Evolutionary conservation across 1,140 invertebrate genomes (phyloP).

Genomic region (Cotesia vestalis): DNA sequence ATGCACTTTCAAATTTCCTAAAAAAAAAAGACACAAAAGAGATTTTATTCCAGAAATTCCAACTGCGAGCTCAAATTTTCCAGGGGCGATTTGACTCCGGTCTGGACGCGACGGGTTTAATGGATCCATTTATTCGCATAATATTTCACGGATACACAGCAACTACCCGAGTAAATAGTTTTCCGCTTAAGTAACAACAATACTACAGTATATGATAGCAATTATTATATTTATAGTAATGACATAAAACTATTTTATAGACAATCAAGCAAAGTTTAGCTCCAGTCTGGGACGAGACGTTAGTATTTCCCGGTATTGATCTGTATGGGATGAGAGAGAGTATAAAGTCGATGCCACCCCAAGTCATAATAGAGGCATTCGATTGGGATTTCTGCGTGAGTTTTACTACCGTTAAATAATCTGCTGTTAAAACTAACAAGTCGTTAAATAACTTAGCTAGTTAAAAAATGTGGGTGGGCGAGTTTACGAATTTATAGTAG

Average conservation of each 20-base stretch:
- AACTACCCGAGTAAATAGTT: conserved; percentile 52
- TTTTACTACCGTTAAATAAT: conserved; percentile 36
- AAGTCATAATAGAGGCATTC: conserved; percentile 60
- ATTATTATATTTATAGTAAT: conserved; percentile 18
- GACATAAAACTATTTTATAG: conserved; percentile 43
- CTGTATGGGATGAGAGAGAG: conserved; percentile 64
- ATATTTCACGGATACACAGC: conserved; percentile 59
- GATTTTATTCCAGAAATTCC: conserved; percentile 55
- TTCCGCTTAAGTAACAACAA: not conserved
- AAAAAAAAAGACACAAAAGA: not conserved
- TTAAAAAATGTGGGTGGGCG: no score
- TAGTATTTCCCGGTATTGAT: conserved; percentile 63
- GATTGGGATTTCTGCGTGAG: conserved; percentile 58
- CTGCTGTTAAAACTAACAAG: conserved; percentile 14
- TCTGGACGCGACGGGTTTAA: conserved; percentile 64
- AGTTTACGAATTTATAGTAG: no score
- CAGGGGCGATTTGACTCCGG: conserved; percentile 70
- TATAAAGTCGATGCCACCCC: conserved; percentile 64
- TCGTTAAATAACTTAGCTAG: not conserved
- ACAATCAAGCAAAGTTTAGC: conserved; percentile 62
- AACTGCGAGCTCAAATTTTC: conserved; percentile 70
- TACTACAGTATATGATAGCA: not conserved
- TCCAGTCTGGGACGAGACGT: conserved; percentile 71
- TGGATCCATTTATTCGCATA: conserved; percentile 66
- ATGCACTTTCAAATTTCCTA: no score